phyloP scores from a whole-genome alignment of 1,140 invertebrate genomes.

The Venturia canescens region DNA sequence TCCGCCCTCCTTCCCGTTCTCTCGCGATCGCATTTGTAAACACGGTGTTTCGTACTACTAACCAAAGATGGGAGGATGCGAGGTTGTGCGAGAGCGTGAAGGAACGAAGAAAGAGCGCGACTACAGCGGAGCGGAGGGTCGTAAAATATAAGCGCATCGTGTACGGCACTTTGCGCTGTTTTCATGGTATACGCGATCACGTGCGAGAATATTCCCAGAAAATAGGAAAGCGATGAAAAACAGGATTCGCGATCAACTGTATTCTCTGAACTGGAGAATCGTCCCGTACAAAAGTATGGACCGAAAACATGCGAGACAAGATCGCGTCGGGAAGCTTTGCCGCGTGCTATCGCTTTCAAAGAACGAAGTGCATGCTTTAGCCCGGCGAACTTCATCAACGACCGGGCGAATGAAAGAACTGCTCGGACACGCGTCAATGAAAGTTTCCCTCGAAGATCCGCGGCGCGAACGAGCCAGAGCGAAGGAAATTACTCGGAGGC shows the following conservation, averaged over 20 bases:
- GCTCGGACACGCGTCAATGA: slow-evolving; percentile 47
- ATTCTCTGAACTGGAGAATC: neutral
- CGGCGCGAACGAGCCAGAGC: neutral
- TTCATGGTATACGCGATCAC: neutral
- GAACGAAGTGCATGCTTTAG: neutral
- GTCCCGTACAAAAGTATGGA: neutral
- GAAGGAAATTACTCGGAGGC: neutral
- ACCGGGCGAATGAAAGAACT: slow-evolving; percentile 54
- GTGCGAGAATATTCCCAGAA: neutral
- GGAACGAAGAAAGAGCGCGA: slow-evolving; percentile 21
- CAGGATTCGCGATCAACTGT: no score
- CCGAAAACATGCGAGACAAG: neutral
- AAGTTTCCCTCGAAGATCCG: slow-evolving; percentile 37
- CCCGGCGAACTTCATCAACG: slow-evolving; percentile 62
- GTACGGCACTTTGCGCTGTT: neutral
- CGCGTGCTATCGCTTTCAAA: neutral
- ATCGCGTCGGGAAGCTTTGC: no score
- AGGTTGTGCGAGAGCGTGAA: neutral
- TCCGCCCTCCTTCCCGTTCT: slow-evolving; percentile 8
- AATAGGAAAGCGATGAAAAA: neutral
- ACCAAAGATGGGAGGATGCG: slow-evolving; percentile 53
- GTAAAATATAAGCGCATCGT: neutral
- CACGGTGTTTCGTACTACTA: slow-evolving; percentile 50
- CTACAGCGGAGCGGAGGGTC: slow-evolving; percentile 14
- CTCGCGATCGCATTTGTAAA: slow-evolving; percentile 38